phyloP scores from a whole-genome alignment of 2,888 invertebrate genomes.

The Hipparchia semele region DNA sequence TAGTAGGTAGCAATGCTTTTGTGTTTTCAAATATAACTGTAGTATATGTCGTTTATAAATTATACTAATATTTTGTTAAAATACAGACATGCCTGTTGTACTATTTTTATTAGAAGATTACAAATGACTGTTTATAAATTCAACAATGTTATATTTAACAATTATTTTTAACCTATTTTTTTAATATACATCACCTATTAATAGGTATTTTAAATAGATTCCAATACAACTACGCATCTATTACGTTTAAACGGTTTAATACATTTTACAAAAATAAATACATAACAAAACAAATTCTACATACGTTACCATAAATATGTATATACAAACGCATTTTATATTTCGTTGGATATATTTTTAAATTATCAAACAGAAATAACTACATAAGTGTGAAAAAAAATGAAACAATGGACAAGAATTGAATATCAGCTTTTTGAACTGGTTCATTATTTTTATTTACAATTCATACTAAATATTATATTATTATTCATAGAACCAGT shows the following conservation, averaged over 20 bases:
- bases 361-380: not conserved
- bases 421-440: not conserved
- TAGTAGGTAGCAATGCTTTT: not conserved
- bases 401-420: not conserved
- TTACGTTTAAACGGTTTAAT: constrained; percentile 27
- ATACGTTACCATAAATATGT: constrained; percentile 22
- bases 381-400: too few species aligned
- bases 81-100: constrained; percentile 24
- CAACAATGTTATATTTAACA: constrained; percentile 78
- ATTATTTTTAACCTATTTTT: constrained; percentile 61
- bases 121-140: constrained; percentile 71
- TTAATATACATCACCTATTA: constrained; percentile 43
- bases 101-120: constrained; percentile 53
- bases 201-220: constrained; percentile 32
- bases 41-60: too few species aligned
- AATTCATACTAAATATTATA: not conserved
- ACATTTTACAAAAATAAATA: constrained; percentile 33
- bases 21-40: not conserved
- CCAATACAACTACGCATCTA: constrained; percentile 20
- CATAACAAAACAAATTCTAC: constrained; percentile 15
- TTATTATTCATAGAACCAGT: not conserved
- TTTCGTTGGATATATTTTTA: constrained; percentile 10
- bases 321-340: constrained; percentile 30
- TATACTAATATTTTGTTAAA: not conserved
- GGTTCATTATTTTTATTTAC: not conserved